These are phyloP conservation scores for Amphimedon queenslandica DNA, from an alignment of 37 sponge, comb jelly and placozoan species.

Conservation along the genomic window DNA sequence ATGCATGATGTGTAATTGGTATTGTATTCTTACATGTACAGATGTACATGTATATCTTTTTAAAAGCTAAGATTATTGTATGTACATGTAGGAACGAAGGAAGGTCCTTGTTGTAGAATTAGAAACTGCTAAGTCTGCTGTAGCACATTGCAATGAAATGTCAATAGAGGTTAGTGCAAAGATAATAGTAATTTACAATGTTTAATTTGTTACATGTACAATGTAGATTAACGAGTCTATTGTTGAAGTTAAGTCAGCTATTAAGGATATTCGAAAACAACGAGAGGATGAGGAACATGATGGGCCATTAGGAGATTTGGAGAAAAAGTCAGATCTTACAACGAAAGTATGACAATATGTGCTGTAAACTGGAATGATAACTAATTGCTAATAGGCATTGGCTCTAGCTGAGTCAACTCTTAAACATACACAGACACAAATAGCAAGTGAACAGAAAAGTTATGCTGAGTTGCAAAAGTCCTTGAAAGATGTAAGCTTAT, in stretches of 20 bases:
- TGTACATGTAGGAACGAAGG: too few species aligned
- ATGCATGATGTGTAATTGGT: background rate
- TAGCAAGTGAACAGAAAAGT: conserved; percentile 57
- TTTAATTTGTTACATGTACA: background rate
- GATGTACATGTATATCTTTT: background rate
- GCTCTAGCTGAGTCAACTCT: conserved; percentile 64
- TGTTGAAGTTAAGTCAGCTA: background rate
- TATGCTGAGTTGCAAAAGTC: conserved; percentile 26
- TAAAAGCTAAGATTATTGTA: too few species aligned
- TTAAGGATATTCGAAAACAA: background rate
- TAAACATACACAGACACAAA: conserved; percentile 51
- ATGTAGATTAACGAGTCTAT: background rate
- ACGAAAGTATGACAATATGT: background rate
- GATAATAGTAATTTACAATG: too few species aligned
- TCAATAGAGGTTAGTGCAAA: too few species aligned
- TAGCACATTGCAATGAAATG: too few species aligned
- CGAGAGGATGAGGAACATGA: background rate
- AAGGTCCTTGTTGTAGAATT: too few species aligned
- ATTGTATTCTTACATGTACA: background rate
- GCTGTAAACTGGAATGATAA: background rate
- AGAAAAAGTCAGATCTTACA: background rate
- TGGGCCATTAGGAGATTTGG: background rate
- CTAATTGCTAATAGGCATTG: conserved; percentile 27
- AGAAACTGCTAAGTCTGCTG: too few species aligned
- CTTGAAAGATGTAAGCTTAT: conserved; percentile 20